Conservation (phyloP, 2,113 vertebrate species). For the Albula goreensis region DNA sequence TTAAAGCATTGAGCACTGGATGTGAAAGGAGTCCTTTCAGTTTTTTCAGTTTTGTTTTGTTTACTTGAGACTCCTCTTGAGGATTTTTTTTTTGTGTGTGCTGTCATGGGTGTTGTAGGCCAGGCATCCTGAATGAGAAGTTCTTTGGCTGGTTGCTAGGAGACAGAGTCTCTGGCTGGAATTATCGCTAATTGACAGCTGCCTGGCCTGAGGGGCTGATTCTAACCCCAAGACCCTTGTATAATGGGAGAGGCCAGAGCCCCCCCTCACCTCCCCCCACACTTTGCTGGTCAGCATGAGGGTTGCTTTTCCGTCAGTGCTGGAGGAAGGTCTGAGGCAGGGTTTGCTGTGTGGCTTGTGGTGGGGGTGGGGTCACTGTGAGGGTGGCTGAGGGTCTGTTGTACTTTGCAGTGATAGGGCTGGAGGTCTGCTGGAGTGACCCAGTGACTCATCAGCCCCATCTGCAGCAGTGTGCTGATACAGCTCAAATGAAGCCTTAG, state of each 20-base stretch:
- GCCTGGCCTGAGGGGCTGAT: conserved; percentile 81
- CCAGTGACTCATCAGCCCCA: conserved; percentile 66
- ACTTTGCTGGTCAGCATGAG: conserved; percentile 64
- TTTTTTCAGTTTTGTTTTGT: conserved; percentile 35
- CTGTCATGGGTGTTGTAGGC: conserved; percentile 59
- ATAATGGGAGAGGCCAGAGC: conserved; percentile 68
- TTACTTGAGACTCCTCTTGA: conserved; percentile 65
- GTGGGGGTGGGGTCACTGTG: conserved; percentile 42
- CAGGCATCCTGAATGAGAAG: conserved; percentile 66
- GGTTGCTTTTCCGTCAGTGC: conserved; percentile 54
- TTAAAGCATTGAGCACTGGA: background rate
- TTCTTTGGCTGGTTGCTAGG: conserved; percentile 76
- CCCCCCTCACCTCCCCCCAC: conserved; percentile 55
- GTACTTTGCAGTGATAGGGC: conserved; percentile 63
- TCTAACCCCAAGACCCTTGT: conserved; percentile 73
- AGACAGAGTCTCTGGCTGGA: conserved; percentile 70
- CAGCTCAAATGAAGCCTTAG: conserved; percentile 45
- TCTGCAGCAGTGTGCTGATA: conserved; percentile 73
- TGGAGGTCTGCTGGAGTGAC: conserved; percentile 59
- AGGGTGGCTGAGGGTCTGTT: conserved; percentile 41
- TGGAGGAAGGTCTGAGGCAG: background rate
- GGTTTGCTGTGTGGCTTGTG: background rate
- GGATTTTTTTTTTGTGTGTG: conserved; percentile 36
- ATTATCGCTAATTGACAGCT: conserved; percentile 85
- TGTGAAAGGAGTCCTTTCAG: conserved; percentile 3